Evolutionary conservation across 2,888 invertebrate species (phyloP).

Genomic region (Eilema depressum): DNA sequence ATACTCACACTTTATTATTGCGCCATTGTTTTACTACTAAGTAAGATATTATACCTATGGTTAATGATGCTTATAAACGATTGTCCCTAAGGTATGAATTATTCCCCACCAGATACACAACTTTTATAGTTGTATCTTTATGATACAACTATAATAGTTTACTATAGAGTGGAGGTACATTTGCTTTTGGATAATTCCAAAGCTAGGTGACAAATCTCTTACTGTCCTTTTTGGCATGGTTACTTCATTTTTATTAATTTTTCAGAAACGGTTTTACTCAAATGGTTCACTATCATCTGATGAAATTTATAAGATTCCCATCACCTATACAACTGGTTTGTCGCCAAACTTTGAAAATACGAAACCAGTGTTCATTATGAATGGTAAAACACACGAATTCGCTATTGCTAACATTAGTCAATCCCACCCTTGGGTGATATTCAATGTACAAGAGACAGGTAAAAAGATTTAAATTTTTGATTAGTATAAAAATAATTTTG

Average conservation of each 20-base stretch:
- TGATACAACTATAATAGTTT: neutral
- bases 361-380: slow-evolving; percentile 75
- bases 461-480: slow-evolving; percentile 12
- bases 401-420: slow-evolving; percentile 58
- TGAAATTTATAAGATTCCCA: slow-evolving; percentile 77
- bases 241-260: slow-evolving; percentile 24
- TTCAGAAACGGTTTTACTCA: slow-evolving; percentile 77
- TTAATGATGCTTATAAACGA: neutral
- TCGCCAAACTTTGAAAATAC: slow-evolving; percentile 68
- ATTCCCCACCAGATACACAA: no score
- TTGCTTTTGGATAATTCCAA: neutral
- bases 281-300: slow-evolving; percentile 65
- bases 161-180: neutral
- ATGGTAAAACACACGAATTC: slow-evolving; percentile 56
- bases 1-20: no score
- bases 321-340: slow-evolving; percentile 71
- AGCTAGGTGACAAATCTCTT: neutral
- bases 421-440: slow-evolving; percentile 84
- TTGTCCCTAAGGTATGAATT: neutral
- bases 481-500: neutral
- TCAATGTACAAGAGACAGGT: slow-evolving; percentile 89
- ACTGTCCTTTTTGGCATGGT: neutral
- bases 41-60: neutral
- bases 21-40: neutral
- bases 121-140: no score